Conservation (phyloP, 1,140 invertebrate genomes). For the Drosophila setifemur region DNA sequence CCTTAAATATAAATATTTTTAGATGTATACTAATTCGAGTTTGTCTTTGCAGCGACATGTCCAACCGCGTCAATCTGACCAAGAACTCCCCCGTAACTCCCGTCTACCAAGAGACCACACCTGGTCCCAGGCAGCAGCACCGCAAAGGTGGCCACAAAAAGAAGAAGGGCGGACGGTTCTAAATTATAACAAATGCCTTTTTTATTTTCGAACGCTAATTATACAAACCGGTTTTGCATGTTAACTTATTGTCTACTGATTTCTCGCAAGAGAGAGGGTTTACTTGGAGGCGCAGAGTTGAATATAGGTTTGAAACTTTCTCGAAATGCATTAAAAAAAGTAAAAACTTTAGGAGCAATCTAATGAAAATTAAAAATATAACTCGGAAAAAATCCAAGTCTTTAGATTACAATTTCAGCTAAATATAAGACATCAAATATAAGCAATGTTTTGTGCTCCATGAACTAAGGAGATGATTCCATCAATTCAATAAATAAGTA, state of each 20-base stretch:
- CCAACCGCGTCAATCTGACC: conserved; percentile 84
- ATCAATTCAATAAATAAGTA: too few species aligned
- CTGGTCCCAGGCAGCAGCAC: conserved; percentile 85
- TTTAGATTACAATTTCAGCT: too few species aligned
- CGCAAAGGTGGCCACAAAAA: conserved; percentile 86
- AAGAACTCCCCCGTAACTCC: conserved; percentile 84
- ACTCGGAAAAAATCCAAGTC: too few species aligned
- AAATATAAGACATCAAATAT: too few species aligned
- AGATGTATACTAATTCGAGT: neutral
- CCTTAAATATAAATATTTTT: neutral
- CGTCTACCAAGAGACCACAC: conserved; percentile 83
- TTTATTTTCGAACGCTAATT: conserved; percentile 24
- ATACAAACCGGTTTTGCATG: conserved; percentile 30
- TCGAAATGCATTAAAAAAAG: too few species aligned
- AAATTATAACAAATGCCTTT: conserved; percentile 27
- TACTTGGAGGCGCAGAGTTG: too few species aligned
- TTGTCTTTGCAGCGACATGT: conserved; percentile 85
- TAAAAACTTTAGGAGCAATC: too few species aligned
- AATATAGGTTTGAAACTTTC: too few species aligned
- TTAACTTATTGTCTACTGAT: neutral
- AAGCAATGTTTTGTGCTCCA: too few species aligned
- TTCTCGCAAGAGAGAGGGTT: neutral
- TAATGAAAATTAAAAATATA: too few species aligned
- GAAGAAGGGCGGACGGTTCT: conserved; percentile 85
- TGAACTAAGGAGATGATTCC: too few species aligned